Base-by-base conservation (phyloP, 1,140 invertebrate species). In the Diorhabda sublineata region DNA sequence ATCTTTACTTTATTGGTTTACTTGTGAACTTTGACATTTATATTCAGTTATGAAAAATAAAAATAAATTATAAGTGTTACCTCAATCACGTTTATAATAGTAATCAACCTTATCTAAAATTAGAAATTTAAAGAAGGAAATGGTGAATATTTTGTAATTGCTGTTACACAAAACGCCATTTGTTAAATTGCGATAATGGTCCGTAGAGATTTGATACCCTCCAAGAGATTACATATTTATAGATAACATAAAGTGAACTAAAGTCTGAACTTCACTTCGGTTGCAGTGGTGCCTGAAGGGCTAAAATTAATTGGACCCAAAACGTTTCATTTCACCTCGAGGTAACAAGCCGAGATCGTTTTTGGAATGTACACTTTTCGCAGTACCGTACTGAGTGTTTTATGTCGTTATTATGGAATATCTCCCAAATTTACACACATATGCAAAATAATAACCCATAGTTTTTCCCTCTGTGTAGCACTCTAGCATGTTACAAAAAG, bases 131-230 rank as follows among this genome's bases (percentile, higher is more conserved):
- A 52, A n/a, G 47, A n/a, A 52, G 64, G 52, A 45, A 41, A 58
- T n/a, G 64, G 41, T 5, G 41, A 58, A 65, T 65, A 47, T 65
- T 65, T 65, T 65, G 47, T 64, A 64, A 65, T n/a, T 65, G 26
- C 56, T 43, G 47, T 57, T 42, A 56, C 64, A 44, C 58, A 58
- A 65, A 65, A 57, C 71, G 70, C 73, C 77, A 74, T 78, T 78
- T 71, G 73, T 76, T 74, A 73, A 77, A 77, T 77, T 75, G 77
- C 74, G 77, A 77, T 79, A 79, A 79, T 79, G 76, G 75, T 77
- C 76, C 75, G 75, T 77, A 71, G 69, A 73, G 76, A 77, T 78
- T 76, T 78, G 77, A 78, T 77, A 78, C 77, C 72, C 72, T 72
- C 64, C 69, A 70, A 62, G 70, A 74, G 76, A 78, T 77, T 75